A percentile compares a stretch with the other conserved stretches of the same genome.
Conservation (phyloP, 2,888 invertebrate species). For the Cataglyphis albicans region DNA sequence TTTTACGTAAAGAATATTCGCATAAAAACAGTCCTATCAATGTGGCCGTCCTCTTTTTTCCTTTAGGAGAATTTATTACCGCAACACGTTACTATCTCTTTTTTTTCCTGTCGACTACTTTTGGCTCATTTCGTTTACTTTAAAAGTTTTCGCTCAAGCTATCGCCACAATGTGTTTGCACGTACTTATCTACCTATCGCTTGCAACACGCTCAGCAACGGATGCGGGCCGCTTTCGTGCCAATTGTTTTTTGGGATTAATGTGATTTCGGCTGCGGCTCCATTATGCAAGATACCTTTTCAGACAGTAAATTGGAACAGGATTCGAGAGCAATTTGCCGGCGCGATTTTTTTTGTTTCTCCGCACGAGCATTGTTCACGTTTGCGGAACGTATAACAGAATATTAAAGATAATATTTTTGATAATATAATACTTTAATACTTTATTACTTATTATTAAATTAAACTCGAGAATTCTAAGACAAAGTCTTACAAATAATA, state of each 20-base stretch:
- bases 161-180: slow-evolving; percentile 27
- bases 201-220: slow-evolving; percentile 34
- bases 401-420: slow-evolving; percentile 34
- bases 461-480: background rate
- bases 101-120: slow-evolving; percentile 4
- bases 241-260: slow-evolving; percentile 52
- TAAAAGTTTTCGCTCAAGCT: slow-evolving; percentile 39
- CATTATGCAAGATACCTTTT: slow-evolving; percentile 46
- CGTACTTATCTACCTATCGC: slow-evolving; percentile 33
- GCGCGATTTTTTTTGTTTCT: slow-evolving; percentile 22
- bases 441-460: background rate
- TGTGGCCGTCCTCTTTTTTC: background rate
- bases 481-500: background rate
- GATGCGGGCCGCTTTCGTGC: slow-evolving; percentile 36
- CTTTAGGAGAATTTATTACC: background rate
- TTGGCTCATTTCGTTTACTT: slow-evolving; percentile 47
- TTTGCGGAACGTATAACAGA: background rate
- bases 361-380: slow-evolving; percentile 2
- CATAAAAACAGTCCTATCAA: background rate
- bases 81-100: background rate
- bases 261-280: slow-evolving; percentile 40
- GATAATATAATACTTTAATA: too few species aligned
- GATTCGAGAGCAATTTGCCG: slow-evolving; percentile 34
- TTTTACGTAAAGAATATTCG: background rate
- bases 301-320: slow-evolving; percentile 42